Evolutionary conservation across 1,140 invertebrate genomes (phyloP).

Genomic region (Calliopsis andreniformis): DNA sequence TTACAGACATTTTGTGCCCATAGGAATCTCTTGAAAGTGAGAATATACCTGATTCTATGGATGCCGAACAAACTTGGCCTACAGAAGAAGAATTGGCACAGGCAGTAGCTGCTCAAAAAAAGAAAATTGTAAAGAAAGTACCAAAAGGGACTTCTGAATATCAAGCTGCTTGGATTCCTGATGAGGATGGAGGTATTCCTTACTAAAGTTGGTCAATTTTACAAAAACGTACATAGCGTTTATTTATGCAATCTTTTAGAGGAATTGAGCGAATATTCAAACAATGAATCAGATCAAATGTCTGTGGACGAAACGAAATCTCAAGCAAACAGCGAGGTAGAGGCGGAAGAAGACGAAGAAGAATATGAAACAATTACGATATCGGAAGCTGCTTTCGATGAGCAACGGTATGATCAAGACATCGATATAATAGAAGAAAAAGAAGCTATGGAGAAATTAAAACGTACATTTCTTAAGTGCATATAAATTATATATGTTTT

Average conservation of each 20-base stretch:
- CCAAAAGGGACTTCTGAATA: constrained; percentile 98
- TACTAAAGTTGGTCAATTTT: background rate
- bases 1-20: background rate
- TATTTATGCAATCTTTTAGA: constrained; percentile 43
- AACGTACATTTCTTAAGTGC: constrained; percentile 75
- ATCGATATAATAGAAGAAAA: constrained; percentile 89
- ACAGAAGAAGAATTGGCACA: constrained; percentile 93
- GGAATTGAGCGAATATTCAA: constrained; percentile 79
- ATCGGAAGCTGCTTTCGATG: constrained; percentile 84
- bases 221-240: background rate
- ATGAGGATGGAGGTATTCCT: constrained; percentile 83
- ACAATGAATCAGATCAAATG: constrained; percentile 81
- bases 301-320: constrained; percentile 85
- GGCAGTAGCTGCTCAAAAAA: constrained; percentile 85
- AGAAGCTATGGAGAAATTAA: constrained; percentile 87
- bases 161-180: constrained; percentile 97
- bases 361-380: constrained; percentile 87
- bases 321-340: constrained; percentile 81
- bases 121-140: constrained; percentile 89
- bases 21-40: constrained; percentile 90
- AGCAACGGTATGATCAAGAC: constrained; percentile 85
- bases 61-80: constrained; percentile 98
- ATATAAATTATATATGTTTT: background rate
- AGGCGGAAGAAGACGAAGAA: constrained; percentile 83
- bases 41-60: constrained; percentile 94